Conservation (phyloP, 2,113 vertebrate species). For the Rhineura floridana region DNA sequence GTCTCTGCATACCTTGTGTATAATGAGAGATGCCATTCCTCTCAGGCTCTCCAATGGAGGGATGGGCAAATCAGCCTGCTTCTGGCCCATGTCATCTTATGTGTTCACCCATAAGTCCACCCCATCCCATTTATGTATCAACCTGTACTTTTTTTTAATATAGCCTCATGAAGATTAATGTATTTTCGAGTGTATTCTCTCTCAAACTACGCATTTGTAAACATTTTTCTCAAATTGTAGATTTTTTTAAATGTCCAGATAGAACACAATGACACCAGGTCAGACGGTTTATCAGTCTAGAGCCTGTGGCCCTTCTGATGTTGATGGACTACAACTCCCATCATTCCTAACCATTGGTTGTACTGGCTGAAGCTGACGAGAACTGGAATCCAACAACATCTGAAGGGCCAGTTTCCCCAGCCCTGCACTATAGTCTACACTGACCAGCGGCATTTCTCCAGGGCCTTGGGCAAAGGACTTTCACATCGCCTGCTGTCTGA, state of each 20-base stretch:
- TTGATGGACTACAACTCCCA: too few relatives aligned
- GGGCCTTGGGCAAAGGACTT: too few relatives aligned
- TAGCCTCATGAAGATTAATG: not conserved
- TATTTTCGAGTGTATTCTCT: not conserved
- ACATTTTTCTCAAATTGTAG: too few relatives aligned
- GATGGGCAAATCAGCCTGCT: not conserved
- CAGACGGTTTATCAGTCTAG: not conserved
- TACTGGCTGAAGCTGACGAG: too few relatives aligned
- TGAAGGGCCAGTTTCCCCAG: too few relatives aligned
- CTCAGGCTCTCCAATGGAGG: not conserved
- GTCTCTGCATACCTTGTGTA: not conserved
- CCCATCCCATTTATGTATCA: not conserved
- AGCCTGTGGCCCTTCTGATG: not conserved
- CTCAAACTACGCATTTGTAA: not conserved
- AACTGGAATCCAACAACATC: too few relatives aligned
- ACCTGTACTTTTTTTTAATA: not conserved
- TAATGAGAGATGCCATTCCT: not conserved
- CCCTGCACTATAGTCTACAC: too few relatives aligned
- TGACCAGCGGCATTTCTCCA: too few relatives aligned
- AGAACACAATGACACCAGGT: too few relatives aligned
- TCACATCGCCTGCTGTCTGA: too few relatives aligned
- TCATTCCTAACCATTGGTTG: too few relatives aligned
- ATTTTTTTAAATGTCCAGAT: not conserved
- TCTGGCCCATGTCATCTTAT: not conserved
- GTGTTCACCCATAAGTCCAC: not conserved